Percentiles rank a stretch among this genome's conserved stretches.
Conservation (phyloP, 2,113 vertebrate genomes). For the Dasyprocta punctata region DNA sequence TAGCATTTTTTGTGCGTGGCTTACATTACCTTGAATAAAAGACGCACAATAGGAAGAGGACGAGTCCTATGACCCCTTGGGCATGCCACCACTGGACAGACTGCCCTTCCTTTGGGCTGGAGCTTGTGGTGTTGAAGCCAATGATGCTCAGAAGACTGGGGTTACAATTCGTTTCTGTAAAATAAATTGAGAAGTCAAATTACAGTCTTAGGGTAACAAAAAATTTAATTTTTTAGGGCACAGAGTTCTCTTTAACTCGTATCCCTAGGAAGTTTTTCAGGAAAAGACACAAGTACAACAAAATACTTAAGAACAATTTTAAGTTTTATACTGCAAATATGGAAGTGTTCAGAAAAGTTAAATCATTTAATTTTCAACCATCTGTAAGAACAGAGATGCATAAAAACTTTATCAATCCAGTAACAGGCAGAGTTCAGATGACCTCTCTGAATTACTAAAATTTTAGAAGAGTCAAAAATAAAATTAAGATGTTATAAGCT, state of each 20-base stretch:
- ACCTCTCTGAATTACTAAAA: not conserved
- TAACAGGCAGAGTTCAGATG: not conserved
- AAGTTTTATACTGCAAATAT: not conserved
- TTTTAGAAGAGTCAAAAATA: not conserved
- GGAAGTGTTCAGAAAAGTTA: not conserved
- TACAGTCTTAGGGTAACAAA: not conserved
- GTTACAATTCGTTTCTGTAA: conserved; percentile 95
- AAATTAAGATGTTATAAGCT: conserved; percentile 24
- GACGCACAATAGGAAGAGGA: conserved; percentile 97
- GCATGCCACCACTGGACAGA: conserved; percentile 98
- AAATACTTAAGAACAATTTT: not conserved
- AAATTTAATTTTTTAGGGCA: not conserved
- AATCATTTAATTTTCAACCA: conserved; percentile 28
- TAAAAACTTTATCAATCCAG: not conserved
- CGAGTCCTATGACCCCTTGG: conserved; percentile 96
- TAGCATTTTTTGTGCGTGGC: not conserved
- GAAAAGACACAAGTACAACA: not conserved
- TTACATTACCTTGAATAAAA: conserved; percentile 96
- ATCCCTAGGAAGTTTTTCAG: not conserved
- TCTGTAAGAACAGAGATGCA: not conserved
- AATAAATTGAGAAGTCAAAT: conserved; percentile 20
- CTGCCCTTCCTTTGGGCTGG: conserved; percentile 86
- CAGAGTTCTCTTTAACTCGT: not conserved
- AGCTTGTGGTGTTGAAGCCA: conserved; percentile 94
- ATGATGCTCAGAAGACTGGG: conserved; percentile 97